Percentiles rank a stretch among this genome's conserved stretches.
Evolutionary conservation across 2,888 invertebrate species (phyloP).

Genomic region (Parnassius smintheus): DNA sequence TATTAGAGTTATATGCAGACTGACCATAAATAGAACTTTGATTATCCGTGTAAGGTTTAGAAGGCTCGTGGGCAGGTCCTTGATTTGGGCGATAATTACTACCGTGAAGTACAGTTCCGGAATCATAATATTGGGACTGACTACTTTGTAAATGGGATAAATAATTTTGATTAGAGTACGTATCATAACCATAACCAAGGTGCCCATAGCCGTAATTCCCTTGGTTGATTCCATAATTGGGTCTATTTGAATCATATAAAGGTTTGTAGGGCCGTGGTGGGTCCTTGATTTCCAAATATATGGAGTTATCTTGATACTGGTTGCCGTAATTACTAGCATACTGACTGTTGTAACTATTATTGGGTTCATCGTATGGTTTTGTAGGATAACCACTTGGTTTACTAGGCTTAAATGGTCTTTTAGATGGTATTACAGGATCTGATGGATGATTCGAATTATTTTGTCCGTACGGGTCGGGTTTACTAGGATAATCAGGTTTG

Average conservation of each 20-base stretch:
- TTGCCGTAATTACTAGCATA: constrained; percentile 60
- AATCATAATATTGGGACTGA: constrained; percentile 37
- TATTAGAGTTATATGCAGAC: constrained; percentile 8
- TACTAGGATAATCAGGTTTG: constrained; percentile 36
- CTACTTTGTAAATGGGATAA: constrained; percentile 45
- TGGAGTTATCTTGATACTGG: constrained; percentile 54
- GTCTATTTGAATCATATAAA: constrained; percentile 47
- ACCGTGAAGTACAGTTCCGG: constrained; percentile 13
- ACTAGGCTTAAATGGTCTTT: constrained; percentile 45
- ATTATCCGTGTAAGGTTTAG: constrained; percentile 9
- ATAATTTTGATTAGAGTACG: constrained; percentile 47
- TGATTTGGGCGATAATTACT: constrained; percentile 20
- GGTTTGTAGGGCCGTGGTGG: constrained; percentile 62
- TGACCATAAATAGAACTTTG: constrained; percentile 17
- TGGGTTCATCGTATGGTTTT: constrained; percentile 45
- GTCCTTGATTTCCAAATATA: constrained; percentile 65
- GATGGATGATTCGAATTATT: constrained; percentile 14
- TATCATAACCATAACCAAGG: constrained; percentile 47
- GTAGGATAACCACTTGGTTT: constrained; percentile 32
- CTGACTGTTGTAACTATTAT: constrained; percentile 53
- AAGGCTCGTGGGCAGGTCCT: constrained; percentile 2
- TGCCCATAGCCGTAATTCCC: constrained; percentile 40
- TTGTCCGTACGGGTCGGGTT: constrained; percentile 39
- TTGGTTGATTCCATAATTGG: constrained; percentile 40
- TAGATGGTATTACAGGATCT: constrained; percentile 38